These are phyloP conservation scores for Netelia virgata DNA, from an alignment of 2,888 invertebrate genomes.

Conservation along the genomic window DNA sequence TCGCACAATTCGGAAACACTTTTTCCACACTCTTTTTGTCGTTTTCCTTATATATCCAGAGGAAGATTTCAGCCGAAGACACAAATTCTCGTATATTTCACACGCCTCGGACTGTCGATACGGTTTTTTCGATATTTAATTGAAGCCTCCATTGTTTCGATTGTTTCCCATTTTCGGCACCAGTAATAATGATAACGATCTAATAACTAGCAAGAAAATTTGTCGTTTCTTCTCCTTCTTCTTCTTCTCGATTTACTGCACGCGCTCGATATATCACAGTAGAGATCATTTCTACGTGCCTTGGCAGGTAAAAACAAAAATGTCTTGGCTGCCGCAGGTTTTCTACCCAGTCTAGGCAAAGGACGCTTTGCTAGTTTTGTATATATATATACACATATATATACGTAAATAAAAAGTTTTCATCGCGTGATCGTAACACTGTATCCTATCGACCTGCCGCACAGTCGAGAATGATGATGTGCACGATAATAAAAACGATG, in stretches of 20 bases:
- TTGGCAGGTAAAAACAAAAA: conserved; percentile 9
- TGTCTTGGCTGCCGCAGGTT: conserved; percentile 3
- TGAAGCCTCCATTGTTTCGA: conserved; percentile 52
- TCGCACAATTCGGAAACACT: conserved; percentile 20
- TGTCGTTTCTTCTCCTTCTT: too few species aligned
- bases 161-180: conserved; percentile 49
- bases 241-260: too few species aligned
- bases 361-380: background rate
- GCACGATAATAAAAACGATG: conserved; percentile 38
- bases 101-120: conserved; percentile 41
- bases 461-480: conserved; percentile 31
- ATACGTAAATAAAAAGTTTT: conserved; percentile 11
- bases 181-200: background rate
- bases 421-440: conserved; percentile 61
- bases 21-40: conserved; percentile 15
- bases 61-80: background rate
- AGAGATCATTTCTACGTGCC: background rate
- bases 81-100: conserved; percentile 32
- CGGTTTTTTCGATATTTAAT: conserved; percentile 16
- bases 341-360: background rate
- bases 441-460: conserved; percentile 40
- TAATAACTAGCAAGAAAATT: background rate
- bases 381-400: background rate
- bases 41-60: background rate
- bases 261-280: background rate